phyloP scores from a whole-genome alignment of 2,113 vertebrate species.

The Chaenogobius annularis region DNA sequence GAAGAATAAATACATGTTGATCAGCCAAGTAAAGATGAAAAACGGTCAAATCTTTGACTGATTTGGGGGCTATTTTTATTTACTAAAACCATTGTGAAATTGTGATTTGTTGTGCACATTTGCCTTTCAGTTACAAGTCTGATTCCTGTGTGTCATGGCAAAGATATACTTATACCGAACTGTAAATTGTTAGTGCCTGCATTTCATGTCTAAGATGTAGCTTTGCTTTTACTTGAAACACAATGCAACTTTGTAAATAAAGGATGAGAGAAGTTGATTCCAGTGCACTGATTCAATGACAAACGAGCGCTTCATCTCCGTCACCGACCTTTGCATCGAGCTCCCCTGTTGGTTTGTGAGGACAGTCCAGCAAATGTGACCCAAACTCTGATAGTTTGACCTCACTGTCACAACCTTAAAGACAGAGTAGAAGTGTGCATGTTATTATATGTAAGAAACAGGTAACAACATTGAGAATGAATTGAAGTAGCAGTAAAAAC shows the following conservation, averaged over 20 bases:
- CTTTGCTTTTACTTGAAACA: conserved; percentile 17
- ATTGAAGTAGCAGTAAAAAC: no score
- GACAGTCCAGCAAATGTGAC: conserved; percentile 59
- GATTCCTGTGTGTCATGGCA: not conserved
- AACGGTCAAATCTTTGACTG: no score
- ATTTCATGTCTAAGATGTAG: conserved; percentile 17
- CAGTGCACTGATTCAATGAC: conserved; percentile 28
- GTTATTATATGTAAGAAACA: not conserved
- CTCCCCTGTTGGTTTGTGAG: conserved; percentile 53
- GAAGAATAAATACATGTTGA: not conserved
- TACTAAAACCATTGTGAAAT: no score
- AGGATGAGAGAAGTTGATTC: conserved; percentile 48
- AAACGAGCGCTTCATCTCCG: conserved; percentile 28
- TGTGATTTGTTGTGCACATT: not conserved
- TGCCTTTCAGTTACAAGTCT: not conserved
- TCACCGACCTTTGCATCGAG: conserved; percentile 71
- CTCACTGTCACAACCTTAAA: conserved; percentile 61
- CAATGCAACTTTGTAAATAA: conserved; percentile 49
- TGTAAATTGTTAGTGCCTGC: not conserved
- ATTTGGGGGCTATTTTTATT: no score
- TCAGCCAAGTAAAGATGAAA: no score
- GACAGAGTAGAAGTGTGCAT: conserved; percentile 6
- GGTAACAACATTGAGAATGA: no score
- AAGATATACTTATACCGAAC: not conserved
- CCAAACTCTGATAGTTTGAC: conserved; percentile 65